These are phyloP conservation scores for Patella ulyssiponensis DNA, from an alignment of 2,888 invertebrate species.

Conservation along the genomic window DNA sequence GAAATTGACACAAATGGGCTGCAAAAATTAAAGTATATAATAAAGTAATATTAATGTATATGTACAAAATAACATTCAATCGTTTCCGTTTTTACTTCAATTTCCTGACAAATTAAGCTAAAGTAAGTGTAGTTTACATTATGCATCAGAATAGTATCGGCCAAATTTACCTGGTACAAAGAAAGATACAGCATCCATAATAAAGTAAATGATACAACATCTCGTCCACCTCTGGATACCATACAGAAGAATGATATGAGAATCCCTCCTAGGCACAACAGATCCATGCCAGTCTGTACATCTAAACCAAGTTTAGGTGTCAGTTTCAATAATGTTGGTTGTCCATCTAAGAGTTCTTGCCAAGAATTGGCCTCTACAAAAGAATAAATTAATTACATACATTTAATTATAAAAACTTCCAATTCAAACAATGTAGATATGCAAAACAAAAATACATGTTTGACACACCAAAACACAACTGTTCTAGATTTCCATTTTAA, in stretches of 20 bases:
- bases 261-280: constrained; percentile 78
- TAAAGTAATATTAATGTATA: too few species aligned
- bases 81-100: too few species aligned
- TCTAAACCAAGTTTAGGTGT: constrained; percentile 80
- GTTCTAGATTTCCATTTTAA: too few species aligned
- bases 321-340: constrained; percentile 80
- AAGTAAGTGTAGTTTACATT: not conserved
- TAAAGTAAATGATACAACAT: constrained; percentile 77
- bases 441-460: too few species aligned
- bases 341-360: constrained; percentile 68
- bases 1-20: too few species aligned
- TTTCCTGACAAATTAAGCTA: too few species aligned
- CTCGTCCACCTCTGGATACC: constrained; percentile 69
- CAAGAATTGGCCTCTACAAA: constrained; percentile 48
- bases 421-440: too few species aligned
- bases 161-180: constrained; percentile 76
- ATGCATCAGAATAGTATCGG: not conserved
- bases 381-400: constrained; percentile 8
- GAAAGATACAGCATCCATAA: constrained; percentile 83
- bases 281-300: constrained; percentile 80
- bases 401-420: too few species aligned
- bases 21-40: too few species aligned
- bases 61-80: too few species aligned
- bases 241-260: constrained; percentile 79
- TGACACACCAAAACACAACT: too few species aligned